Conservation (phyloP, 1,140 invertebrate species). For the Drosophila ohnishii region DNA sequence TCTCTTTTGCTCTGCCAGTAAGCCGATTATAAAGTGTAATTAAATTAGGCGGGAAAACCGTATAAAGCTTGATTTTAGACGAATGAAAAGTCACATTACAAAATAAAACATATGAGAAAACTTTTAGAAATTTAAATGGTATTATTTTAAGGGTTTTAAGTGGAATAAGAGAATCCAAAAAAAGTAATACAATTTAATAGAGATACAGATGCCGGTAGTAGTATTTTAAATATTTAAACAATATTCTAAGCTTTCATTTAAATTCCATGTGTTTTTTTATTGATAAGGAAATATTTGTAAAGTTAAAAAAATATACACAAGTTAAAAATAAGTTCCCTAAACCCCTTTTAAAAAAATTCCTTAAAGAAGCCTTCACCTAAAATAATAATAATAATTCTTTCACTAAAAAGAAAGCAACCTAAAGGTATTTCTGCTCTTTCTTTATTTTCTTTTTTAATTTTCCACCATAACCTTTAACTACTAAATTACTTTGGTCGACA, state of each 20-base stretch:
- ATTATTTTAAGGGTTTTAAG: not conserved
- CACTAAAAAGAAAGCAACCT: not conserved
- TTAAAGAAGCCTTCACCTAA: not conserved
- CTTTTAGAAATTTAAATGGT: too few relatives aligned
- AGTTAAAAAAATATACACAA: too few relatives aligned
- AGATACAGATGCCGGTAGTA: too few relatives aligned
- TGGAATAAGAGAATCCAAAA: too few relatives aligned
- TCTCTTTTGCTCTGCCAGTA: slow-evolving; percentile 20
- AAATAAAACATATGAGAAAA: not conserved
- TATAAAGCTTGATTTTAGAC: not conserved
- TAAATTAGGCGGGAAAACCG: slow-evolving; percentile 53
- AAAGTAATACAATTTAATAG: too few relatives aligned
- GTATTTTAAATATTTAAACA: too few relatives aligned
- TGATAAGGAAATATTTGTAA: too few relatives aligned
- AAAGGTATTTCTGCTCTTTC: not conserved
- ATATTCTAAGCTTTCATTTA: too few relatives aligned
- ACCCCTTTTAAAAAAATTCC: not conserved
- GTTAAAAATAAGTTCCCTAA: not conserved
- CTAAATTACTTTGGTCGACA: slow-evolving; percentile 7
- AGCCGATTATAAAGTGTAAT: slow-evolving; percentile 69
- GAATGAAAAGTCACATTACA: not conserved
- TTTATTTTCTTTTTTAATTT: not conserved
- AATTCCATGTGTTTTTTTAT: too few relatives aligned
- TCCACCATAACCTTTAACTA: not conserved
- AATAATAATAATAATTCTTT: not conserved